Evolutionary conservation across 1,140 invertebrate genomes (phyloP).

Genomic region (Ephestia elutella): DNA sequence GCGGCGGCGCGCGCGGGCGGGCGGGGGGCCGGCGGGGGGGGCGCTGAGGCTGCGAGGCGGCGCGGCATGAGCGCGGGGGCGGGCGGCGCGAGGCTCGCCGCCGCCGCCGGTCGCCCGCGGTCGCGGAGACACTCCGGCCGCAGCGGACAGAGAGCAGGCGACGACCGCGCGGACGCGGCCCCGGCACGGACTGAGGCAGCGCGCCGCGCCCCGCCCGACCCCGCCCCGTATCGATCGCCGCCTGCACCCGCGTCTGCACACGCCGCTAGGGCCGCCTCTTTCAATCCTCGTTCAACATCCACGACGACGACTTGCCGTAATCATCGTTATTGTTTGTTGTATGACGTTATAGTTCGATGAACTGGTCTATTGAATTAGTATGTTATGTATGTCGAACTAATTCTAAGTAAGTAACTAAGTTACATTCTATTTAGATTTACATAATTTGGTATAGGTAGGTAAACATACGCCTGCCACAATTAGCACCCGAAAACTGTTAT

Average conservation of each 20-base stretch:
- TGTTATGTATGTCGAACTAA: no score
- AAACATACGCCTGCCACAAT: no score
- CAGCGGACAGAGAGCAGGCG: conserved; percentile 41
- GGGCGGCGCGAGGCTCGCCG: conserved; percentile 62
- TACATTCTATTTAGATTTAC: no score
- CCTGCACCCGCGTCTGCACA: conserved; percentile 45
- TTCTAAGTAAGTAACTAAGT: no score
- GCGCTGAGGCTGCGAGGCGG: conserved; percentile 35
- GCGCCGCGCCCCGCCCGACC: conserved; percentile 29
- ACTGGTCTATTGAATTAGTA: no score
- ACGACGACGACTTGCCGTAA: no score
- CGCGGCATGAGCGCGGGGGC: conserved; percentile 44
- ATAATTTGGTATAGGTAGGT: no score
- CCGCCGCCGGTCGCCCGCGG: conserved; percentile 51
- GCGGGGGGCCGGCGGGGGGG: conserved; percentile 34
- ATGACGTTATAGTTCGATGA: no score
- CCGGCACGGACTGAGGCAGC: conserved; percentile 50
- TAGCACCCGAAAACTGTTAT: no score
- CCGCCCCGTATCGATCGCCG: conserved; percentile 57
- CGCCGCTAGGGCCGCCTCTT: conserved; percentile 8
- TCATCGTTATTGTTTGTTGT: no score
- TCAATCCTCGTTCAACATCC: background rate
- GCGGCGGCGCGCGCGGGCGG: conserved; percentile 27
- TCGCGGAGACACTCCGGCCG: conserved; percentile 51
- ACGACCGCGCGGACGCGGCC: conserved; percentile 59